Evolutionary conservation across 2,888 invertebrate species (phyloP), one percentile per base, ranked within the genome.

Genomic region (Eumerus sabulonum): DNA sequence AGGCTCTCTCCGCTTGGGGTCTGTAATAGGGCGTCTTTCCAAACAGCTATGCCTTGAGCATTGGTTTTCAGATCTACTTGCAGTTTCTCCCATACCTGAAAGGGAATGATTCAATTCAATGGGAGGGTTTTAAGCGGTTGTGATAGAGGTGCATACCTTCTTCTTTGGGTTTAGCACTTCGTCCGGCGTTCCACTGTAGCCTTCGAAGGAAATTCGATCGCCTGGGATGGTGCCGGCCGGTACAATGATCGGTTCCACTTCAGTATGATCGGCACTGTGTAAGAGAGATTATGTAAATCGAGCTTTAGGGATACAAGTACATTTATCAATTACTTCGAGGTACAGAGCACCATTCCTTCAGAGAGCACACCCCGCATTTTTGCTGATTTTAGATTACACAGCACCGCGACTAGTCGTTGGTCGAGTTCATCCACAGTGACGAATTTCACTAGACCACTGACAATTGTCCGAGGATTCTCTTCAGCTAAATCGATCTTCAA

Each of bases 331-430:
- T 86, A 93, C 93, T 92, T 89, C 48, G 96, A 96, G 13, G 97
- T 96, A 90, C 97, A 98, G 53, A 98, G 90, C 40, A 98, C 95
- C 97, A 98, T 98, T 77, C 97, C 98, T 86, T 94, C 93, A 0
- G 98, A 98, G 83, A 95, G 93, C 27, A 98, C 90, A 56, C 98
- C 98, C 82, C 98, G 92, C 94, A 99, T 96, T 91, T 98, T 99
- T 12, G 97, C 97, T 40, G 99, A 94, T 90, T 99, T 99, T 56
- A 99, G 91, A 89, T 99, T 99, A 84, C 98, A 98, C 56, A 99
- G 90, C 1, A 99, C 96, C 3, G 99, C 94, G 4, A 98, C 98
- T 89, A 95, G 90, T 72, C 97, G 92, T 85, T 97, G 92, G 85
- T 94, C 91, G 94, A 99, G 95, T 89, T 98, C 93, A 85, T 98